Base-by-base conservation (phyloP, 2,797 vertebrate species). In the Rhyacichthys aspro region DNA sequence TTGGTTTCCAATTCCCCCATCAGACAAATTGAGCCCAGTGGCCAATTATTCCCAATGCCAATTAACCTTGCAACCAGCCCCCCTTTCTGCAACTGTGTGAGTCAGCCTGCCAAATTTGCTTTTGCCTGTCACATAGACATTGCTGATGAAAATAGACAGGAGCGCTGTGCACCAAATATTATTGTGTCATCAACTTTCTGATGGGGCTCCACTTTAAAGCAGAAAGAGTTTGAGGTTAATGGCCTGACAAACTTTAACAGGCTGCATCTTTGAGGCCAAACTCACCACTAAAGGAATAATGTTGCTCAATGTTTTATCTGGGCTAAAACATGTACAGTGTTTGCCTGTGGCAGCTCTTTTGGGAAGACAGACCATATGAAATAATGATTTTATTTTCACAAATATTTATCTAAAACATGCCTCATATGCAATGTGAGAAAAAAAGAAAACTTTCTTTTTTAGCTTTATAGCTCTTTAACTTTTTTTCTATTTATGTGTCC, bases 21-120 rank as follows among this genome's bases (percentile, higher is more conserved):
- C 86, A 85, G 88, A 90, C 86, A 91, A 86, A 90, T 83, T 86
- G 79, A 89, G 86, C 85, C 82, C 81, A 86, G 81, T 88, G 87
- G 84, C 86, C 89, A 91, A 90, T 93, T 91, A 91, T 91, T 91
- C 84, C 83, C 85, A 79, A 79, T 74, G 85, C 86, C 88, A 91
- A 91, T 92, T 90, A 90, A 91, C 90, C 91, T 91, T 86, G 80
- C 79, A 79, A 71, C 63, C 81, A 81, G 71, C 74, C 74, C 73
- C 75, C 74, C 67, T 55, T 70, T 64, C 76, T 57, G 83, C 76
- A 71, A 55, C 60, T 12, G 75, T 46, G 28, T 67, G 67, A 81
- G 73, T 78, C 71, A 43, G 59, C 67, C 84, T 90, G 89, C 82
- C 85, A 92, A 90, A 89, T 87, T 74, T 78, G 70, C 85, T 87